Percentiles rank a stretch among this genome's conserved stretches.
Conservation (phyloP, 2,113 vertebrate species). For the Platichthys flesus region DNA sequence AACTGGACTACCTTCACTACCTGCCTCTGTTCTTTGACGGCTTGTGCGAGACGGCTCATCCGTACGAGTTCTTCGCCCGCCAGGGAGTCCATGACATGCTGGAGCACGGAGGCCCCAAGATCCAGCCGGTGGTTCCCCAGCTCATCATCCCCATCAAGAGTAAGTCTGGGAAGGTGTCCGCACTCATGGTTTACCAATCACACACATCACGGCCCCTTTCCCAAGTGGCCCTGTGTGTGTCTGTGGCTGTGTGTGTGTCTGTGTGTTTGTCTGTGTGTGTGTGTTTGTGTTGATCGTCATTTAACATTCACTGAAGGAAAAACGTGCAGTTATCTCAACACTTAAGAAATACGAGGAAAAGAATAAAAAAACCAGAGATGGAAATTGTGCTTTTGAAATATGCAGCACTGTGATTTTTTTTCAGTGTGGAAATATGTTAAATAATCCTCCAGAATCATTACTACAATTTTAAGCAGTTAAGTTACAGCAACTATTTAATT, state of each 20-base stretch:
- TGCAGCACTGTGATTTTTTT: no score
- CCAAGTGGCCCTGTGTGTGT: constrained; percentile 1
- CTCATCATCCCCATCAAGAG: constrained; percentile 95
- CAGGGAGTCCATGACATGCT: constrained; percentile 95
- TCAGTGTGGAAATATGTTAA: no score
- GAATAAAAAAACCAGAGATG: background rate
- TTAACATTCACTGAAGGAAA: background rate
- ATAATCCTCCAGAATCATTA: constrained; percentile 1
- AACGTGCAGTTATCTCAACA: background rate
- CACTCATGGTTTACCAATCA: constrained; percentile 11
- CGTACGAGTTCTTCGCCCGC: constrained; percentile 93
- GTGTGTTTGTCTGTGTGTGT: background rate
- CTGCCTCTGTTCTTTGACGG: constrained; percentile 95
- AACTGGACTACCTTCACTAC: constrained; percentile 92
- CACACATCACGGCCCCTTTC: constrained; percentile 5
- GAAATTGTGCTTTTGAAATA: constrained; percentile 5
- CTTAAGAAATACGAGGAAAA: background rate
- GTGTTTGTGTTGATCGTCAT: background rate
- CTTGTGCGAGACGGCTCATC: constrained; percentile 90
- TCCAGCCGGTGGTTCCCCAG: constrained; percentile 88
- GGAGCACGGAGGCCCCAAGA: constrained; percentile 91
- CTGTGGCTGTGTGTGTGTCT: background rate
- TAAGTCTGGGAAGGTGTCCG: constrained; percentile 73
- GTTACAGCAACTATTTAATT: constrained; percentile 11
- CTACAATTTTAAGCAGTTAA: background rate